Evolutionary conservation across 2,113 vertebrate genomes (phyloP).

Genomic region (Ceyx melanurus): DNA sequence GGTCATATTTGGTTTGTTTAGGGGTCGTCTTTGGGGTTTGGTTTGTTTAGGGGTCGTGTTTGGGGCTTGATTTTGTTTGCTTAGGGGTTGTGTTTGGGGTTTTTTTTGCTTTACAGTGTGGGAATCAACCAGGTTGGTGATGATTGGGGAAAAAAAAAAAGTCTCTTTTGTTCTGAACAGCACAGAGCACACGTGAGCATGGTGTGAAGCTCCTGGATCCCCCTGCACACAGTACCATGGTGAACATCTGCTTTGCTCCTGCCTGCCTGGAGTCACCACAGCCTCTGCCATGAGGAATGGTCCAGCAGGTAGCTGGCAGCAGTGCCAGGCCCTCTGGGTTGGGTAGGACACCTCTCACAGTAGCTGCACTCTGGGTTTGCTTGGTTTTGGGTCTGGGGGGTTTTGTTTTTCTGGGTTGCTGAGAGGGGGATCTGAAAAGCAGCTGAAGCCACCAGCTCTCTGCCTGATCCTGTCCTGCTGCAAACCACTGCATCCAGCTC

Average conservation of each 20-base stretch:
- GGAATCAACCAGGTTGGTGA: background rate
- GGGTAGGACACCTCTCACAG: background rate
- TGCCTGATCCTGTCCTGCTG: background rate
- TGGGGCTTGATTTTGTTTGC: no score
- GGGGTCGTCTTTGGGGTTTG: no score
- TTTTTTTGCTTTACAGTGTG: background rate
- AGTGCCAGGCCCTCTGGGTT: background rate
- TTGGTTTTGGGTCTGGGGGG: no score
- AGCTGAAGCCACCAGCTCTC: background rate
- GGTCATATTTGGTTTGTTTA: no score
- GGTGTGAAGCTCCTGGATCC: background rate
- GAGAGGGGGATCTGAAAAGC: no score
- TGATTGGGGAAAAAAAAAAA: background rate
- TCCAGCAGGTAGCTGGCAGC: background rate
- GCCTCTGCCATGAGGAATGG: background rate
- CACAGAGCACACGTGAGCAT: background rate
- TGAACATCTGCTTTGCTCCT: accelerated
- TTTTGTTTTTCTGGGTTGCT: background rate
- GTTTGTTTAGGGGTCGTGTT: no score
- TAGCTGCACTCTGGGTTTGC: background rate
- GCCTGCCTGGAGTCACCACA: background rate
- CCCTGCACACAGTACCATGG: background rate
- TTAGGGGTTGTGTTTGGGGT: no score
- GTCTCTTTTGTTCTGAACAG: background rate
- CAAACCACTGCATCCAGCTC: background rate